phyloP scores from a whole-genome alignment of 2,797 vertebrate genomes.

The Sebastes nivosus region DNA sequence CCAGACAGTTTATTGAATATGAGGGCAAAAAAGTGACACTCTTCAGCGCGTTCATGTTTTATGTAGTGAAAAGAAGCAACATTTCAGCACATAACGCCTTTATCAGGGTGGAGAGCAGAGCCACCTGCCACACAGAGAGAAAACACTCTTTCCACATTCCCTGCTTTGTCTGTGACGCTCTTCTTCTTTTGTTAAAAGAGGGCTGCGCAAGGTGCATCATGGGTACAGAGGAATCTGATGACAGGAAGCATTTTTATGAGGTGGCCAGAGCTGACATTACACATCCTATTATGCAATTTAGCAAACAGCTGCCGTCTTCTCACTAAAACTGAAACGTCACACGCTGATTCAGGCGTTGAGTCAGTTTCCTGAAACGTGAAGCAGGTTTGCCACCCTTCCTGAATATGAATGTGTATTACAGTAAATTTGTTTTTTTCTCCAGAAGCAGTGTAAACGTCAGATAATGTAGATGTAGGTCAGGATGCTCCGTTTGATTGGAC shows the following conservation, averaged over 20 bases:
- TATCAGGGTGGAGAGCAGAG: neutral
- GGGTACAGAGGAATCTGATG: conserved; percentile 70
- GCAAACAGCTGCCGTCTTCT: conserved; percentile 35
- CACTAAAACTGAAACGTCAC: neutral
- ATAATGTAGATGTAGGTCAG: neutral
- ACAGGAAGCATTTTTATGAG: conserved; percentile 56
- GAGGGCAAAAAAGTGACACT: neutral
- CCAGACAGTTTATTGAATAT: conserved; percentile 3
- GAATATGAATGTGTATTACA: neutral
- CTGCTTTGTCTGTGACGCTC: conserved; percentile 49
- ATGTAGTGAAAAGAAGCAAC: conserved; percentile 46
- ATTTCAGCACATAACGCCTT: conserved; percentile 49
- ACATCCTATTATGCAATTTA: conserved; percentile 57
- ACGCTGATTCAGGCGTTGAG: neutral
- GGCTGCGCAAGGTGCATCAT: conserved; percentile 53
- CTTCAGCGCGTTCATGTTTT: conserved; percentile 20
- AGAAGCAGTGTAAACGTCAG: neutral
- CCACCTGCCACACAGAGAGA: neutral
- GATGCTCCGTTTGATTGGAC: neutral
- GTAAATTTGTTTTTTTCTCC: neutral
- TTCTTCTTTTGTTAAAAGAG: conserved; percentile 47
- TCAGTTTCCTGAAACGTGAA: conserved; percentile 50
- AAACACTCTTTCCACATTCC: conserved; percentile 44
- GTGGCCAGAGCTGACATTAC: conserved; percentile 47
- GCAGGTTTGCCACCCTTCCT: neutral